phyloP scores from a whole-genome alignment of 2,797 vertebrate genomes.

The Mionectes olivaceus region DNA sequence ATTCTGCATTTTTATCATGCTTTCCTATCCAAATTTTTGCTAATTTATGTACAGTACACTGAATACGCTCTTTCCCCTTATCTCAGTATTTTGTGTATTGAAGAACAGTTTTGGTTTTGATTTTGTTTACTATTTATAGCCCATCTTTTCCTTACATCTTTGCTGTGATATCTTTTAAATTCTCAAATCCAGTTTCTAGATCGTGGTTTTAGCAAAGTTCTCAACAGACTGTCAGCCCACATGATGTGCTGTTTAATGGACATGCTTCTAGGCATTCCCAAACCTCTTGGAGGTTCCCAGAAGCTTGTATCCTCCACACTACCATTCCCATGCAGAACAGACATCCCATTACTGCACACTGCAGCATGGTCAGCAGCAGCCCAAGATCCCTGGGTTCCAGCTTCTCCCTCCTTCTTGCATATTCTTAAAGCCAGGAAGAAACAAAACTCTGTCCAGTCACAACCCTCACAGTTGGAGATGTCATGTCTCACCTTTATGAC shows the following conservation, averaged over 20 bases:
- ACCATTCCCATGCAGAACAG: not conserved
- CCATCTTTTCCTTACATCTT: not conserved
- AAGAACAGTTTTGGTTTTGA: not conserved
- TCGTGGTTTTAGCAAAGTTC: not conserved
- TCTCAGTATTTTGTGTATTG: not conserved
- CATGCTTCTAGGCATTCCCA: not conserved
- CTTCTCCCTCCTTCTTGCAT: not conserved
- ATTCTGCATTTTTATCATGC: not conserved
- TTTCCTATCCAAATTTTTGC: not conserved
- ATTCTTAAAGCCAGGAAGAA: not conserved
- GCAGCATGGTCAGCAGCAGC: not conserved
- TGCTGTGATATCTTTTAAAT: accelerated
- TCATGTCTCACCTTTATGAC: accelerated
- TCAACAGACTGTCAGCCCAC: not conserved
- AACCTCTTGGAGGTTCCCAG: not conserved
- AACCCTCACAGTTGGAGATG: not conserved
- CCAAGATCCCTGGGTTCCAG: not conserved
- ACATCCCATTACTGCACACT: not conserved
- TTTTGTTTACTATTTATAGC: not conserved
- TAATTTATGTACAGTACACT: not conserved
- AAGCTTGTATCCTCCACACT: not conserved
- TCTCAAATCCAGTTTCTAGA: not conserved
- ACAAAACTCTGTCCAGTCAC: not conserved
- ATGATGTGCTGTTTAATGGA: not conserved
- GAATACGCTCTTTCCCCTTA: not conserved